Base-by-base conservation (phyloP, 2,888 invertebrate species). In the Epinotia demarniana region DNA sequence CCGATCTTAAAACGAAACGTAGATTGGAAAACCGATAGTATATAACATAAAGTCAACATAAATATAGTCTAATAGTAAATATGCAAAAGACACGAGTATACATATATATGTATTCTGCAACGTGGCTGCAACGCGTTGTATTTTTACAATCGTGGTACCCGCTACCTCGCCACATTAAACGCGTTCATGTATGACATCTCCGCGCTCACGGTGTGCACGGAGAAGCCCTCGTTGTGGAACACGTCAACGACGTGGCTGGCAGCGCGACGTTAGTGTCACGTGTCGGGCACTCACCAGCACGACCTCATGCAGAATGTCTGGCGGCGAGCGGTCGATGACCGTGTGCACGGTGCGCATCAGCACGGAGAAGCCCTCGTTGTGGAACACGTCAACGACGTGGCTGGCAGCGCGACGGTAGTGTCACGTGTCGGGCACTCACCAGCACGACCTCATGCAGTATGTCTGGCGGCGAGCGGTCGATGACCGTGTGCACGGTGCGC, bases 361-460 rank as follows among this genome's bases (percentile, higher is more conserved):
- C 0, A 98, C 98, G 0, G 98, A 97, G 95, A 97, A 98, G 0
- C 99, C 98, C 89, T 98, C 98, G 1, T 27, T 3, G 87, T 99
- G 98, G 90, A 99, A 99, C 49, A 99, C 99, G 77, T 98, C 0
- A 99, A 98, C 82, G 98, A 98, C 0, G 99, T 98, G 39, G 18
- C 18, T 27, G 27, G 18, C 18, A 39, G 18, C 12, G 19, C 19
- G 5, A 13, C 16, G 16, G 49, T 49, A 12, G n/a, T 12, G 11
- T 5, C 8, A n/a, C 12, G 53, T 49, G 49, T 73, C 33, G 13
- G 16, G 3, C 23, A 27, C 23, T 27, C 23, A 27, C 23, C 23
- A 27, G 23, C 23, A 27, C 1, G 23, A 27, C 23, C 23, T 27
- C 23, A 3, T 27, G 23, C 23, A 27, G 23, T 27, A 27, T 3